Conservation (phyloP, 2,888 invertebrate genomes). For the Drosophila paranaensis region DNA sequence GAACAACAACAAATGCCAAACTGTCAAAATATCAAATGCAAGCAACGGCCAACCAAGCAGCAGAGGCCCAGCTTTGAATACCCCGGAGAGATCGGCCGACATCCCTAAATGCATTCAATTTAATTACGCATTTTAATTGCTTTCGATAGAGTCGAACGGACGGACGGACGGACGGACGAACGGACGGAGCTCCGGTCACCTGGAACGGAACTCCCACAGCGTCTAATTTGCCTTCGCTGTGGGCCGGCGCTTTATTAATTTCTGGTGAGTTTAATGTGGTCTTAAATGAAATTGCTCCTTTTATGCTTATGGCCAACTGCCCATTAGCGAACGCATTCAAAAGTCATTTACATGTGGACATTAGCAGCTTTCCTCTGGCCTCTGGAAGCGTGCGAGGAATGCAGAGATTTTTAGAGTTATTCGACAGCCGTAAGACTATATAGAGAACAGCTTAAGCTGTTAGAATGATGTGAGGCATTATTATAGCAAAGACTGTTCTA, state of each 20-base stretch:
- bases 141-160: constrained; percentile 11
- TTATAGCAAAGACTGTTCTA: not conserved
- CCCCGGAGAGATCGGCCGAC: constrained; percentile 19
- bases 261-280: constrained; percentile 26
- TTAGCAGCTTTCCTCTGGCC: not conserved
- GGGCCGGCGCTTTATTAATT: constrained; percentile 22
- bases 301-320: not conserved
- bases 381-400: not conserved
- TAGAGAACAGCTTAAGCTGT: no score
- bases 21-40: constrained; percentile 26
- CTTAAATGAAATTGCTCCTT: constrained; percentile 5
- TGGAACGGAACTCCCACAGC: constrained; percentile 30
- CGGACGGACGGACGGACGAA: constrained; percentile 2
- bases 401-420: not conserved
- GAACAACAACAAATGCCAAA: constrained; percentile 22
- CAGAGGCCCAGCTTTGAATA: constrained; percentile 21
- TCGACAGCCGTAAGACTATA: no score
- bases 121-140: constrained; percentile 59
- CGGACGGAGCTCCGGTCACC: not conserved
- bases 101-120: constrained; percentile 42
- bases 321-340: constrained; percentile 3
- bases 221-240: constrained; percentile 13
- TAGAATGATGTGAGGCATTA: not conserved
- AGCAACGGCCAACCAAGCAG: not conserved
- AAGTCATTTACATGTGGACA: not conserved